Evolutionary conservation across 2,113 vertebrate genomes (phyloP).

Genomic region (Perca schrenkii): DNA sequence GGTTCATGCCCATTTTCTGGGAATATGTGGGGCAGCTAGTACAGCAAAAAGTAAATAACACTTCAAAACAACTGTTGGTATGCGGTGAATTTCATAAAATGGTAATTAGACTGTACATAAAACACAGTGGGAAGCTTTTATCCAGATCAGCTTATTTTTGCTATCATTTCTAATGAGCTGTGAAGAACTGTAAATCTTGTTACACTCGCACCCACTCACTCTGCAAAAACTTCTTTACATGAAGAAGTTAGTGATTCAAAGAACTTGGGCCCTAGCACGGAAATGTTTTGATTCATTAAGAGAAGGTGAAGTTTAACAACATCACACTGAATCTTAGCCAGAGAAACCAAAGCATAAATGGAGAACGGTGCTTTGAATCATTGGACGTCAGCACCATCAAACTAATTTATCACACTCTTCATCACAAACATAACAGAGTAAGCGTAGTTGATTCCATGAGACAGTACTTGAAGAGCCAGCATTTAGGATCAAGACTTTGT

Average conservation of each 20-base stretch:
- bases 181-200: neutral
- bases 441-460: constrained; percentile 42
- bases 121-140: neutral
- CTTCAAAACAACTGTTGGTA: no score
- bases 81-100: neutral
- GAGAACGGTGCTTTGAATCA: neutral
- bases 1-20: neutral
- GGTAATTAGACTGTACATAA: neutral
- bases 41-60: neutral
- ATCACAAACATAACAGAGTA: constrained; percentile 29
- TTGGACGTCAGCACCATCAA: constrained; percentile 53
- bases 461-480: constrained; percentile 31
- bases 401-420: constrained; percentile 64
- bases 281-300: constrained; percentile 7
- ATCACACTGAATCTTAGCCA: constrained; percentile 3
- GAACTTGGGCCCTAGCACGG: neutral
- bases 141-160: neutral
- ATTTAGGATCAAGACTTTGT: neutral
- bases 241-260: neutral
- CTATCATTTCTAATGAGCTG: neutral
- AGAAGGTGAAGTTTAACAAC: neutral
- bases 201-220: neutral
- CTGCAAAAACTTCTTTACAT: neutral
- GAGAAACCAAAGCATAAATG: constrained; percentile 9
- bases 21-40: neutral